These are phyloP conservation scores for Halisarca cf. caerulea DNA, from an alignment of 37 sponge, comb jelly and placozoan species.

Conservation along the genomic window DNA sequence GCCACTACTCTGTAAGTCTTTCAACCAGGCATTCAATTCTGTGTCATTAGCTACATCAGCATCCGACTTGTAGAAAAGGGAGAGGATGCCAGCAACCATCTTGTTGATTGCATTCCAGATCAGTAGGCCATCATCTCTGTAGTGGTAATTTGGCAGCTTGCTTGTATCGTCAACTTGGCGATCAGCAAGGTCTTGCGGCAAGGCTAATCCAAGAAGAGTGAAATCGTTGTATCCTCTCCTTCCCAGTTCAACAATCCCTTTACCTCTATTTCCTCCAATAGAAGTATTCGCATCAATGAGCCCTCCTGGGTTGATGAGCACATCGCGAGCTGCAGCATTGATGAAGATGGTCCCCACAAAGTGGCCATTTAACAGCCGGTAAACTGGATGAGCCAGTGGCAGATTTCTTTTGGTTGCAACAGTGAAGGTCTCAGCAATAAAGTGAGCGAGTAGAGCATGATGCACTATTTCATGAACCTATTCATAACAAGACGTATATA, in stretches of 20 bases:
- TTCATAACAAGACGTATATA: too few relatives aligned
- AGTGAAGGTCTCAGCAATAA: slow-evolving; percentile 48
- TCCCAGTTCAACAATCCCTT: neutral
- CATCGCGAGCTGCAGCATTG: slow-evolving; percentile 46
- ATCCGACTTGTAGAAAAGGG: slow-evolving; percentile 44
- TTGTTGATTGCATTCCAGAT: slow-evolving; percentile 57
- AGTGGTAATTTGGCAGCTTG: slow-evolving; percentile 68
- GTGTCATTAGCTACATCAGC: slow-evolving; percentile 46
- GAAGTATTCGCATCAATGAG: slow-evolving; percentile 41
- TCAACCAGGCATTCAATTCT: slow-evolving; percentile 47
- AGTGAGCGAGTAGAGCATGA: slow-evolving; percentile 46
- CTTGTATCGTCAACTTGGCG: slow-evolving; percentile 61
- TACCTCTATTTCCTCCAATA: slow-evolving; percentile 53
- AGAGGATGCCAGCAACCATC: slow-evolving; percentile 34
- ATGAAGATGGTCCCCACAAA: slow-evolving; percentile 60
- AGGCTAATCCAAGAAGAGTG: slow-evolving; percentile 22
- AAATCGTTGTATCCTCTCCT: slow-evolving; percentile 14
- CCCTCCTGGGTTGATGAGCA: slow-evolving; percentile 44
- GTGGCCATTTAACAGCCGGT: slow-evolving; percentile 65
- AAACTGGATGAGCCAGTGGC: slow-evolving; percentile 66
- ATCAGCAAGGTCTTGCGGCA: slow-evolving; percentile 30
- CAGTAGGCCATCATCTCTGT: slow-evolving; percentile 73
- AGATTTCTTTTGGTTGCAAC: slow-evolving; percentile 64
- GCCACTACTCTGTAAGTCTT: slow-evolving; percentile 32
- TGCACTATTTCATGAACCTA: slow-evolving; percentile 57